phyloP scores from a whole-genome alignment of 2,888 invertebrate species.

The Epinotia ramella region DNA sequence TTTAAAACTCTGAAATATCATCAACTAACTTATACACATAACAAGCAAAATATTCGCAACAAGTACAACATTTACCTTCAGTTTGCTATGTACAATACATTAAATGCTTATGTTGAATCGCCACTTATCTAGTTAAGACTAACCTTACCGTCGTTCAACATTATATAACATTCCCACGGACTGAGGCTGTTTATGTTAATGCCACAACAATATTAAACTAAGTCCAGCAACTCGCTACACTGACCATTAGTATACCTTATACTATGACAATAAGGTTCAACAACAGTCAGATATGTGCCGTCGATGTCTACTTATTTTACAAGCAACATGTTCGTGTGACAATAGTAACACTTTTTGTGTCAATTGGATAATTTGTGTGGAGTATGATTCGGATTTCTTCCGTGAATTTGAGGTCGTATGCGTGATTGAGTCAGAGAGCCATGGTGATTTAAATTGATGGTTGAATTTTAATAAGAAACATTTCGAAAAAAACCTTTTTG shows the following conservation, averaged over 20 bases:
- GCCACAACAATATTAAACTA: slow-evolving; percentile 35
- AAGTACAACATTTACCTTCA: slow-evolving; percentile 5
- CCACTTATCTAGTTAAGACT: slow-evolving; percentile 34
- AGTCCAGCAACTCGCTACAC: neutral
- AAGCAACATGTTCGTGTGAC: slow-evolving; percentile 29
- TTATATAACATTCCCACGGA: slow-evolving; percentile 44
- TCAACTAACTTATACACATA: no score
- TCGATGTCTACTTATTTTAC: neutral
- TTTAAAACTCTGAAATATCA: no score
- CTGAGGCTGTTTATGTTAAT: slow-evolving; percentile 24
- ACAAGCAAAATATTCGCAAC: neutral
- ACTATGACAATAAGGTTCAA: neutral
- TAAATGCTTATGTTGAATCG: slow-evolving; percentile 18
- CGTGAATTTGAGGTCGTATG: slow-evolving; percentile 23
- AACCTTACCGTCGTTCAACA: slow-evolving; percentile 42
- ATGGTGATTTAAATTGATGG: neutral
- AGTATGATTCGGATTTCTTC: slow-evolving; percentile 31
- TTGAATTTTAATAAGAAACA: neutral
- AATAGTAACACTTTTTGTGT: slow-evolving; percentile 44
- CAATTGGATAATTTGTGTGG: slow-evolving; percentile 40
- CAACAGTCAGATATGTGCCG: neutral
- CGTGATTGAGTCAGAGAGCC: neutral
- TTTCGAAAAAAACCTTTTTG: neutral
- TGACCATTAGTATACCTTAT: neutral
- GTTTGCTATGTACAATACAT: slow-evolving; percentile 18